A percentile compares a stretch with the other conserved stretches of the same genome.
Conservation (phyloP, 2,113 vertebrate species). For the Cebidichthys violaceus region DNA sequence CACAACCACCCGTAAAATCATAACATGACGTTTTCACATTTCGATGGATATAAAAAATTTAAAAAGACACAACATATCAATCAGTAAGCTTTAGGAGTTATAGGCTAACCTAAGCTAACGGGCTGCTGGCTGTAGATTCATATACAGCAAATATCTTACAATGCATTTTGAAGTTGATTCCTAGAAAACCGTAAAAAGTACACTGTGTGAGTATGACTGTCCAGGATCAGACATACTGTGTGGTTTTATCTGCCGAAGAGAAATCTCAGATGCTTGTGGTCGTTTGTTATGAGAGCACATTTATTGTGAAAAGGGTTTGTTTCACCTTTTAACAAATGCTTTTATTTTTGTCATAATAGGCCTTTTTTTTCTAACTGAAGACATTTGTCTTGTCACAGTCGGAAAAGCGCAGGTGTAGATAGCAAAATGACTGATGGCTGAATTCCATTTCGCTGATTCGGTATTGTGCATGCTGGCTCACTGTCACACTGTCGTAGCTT, state of each 20-base stretch:
- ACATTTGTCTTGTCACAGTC: not conserved
- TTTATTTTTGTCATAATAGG: not conserved
- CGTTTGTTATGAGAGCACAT: not conserved
- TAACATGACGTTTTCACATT: not conserved
- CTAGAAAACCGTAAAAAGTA: not conserved
- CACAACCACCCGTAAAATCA: no score
- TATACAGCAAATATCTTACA: not conserved
- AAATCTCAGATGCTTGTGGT: not conserved
- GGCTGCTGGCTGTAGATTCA: no score
- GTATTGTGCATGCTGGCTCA: not conserved
- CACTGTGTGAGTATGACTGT: not conserved
- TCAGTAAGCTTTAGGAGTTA: not conserved
- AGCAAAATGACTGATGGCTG: not conserved
- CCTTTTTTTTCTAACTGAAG: not conserved
- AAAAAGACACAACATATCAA: no score
- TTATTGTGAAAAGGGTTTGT: not conserved
- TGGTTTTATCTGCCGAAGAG: not conserved
- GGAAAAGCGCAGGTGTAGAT: not conserved
- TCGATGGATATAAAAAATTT: no score
- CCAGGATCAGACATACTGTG: not conserved
- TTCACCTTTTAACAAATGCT: not conserved
- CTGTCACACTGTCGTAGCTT: not conserved
- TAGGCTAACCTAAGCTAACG: no score
- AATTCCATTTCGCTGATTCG: not conserved
- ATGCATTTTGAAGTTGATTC: not conserved